Evolutionary conservation across 2,113 vertebrate genomes (phyloP), one percentile per base, ranked within the genome.

Genomic region (Epinephelus moara): DNA sequence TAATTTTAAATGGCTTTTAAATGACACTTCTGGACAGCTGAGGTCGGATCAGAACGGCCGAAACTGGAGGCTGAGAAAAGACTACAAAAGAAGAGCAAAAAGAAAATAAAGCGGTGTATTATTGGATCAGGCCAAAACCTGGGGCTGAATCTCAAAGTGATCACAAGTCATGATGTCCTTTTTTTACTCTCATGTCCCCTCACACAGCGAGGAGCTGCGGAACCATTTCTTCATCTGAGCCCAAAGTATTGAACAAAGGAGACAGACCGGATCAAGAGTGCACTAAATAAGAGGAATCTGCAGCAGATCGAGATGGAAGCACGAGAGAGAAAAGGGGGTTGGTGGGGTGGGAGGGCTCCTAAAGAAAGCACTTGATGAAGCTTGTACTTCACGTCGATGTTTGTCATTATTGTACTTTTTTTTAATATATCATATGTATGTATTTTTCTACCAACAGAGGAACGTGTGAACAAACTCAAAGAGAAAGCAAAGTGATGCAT

Each of bases 371-470:
- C 93, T 94, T 93, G 90, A 86, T 90, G 89, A 92, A 92, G 91
- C 85, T 86, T 73, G 75, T 88, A 88, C 82, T 88, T 93, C 90
- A 90, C 75, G 71, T 87, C 77, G 90, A 82, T 86, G 90, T 93
- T 94, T 91, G 87, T 93, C 88, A 84, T 93, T 78, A 72, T 91
- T 92, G 85, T 88, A 88, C 77, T 88, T 93, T 93, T 88, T 86
- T 80, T 78, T 71, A 61, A 78, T 89, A 93, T 93, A 92, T 91
- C 81, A 93, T 88, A 92, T 92, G 92, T 94, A 91, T 92, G 93
- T 95, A 95, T 96, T 96, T 96, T 96, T 96, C 88, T 95, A 95
- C 91, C 92, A 91, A 93, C 85, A 87, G 86, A 86, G 77, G 74
- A 88, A 82, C 49, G 77, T 85, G 86, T 91, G 89, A 89, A 61